These are phyloP conservation scores for Gerris lacustris DNA, from an alignment of 2,888 invertebrate species.

Conservation along the genomic window DNA sequence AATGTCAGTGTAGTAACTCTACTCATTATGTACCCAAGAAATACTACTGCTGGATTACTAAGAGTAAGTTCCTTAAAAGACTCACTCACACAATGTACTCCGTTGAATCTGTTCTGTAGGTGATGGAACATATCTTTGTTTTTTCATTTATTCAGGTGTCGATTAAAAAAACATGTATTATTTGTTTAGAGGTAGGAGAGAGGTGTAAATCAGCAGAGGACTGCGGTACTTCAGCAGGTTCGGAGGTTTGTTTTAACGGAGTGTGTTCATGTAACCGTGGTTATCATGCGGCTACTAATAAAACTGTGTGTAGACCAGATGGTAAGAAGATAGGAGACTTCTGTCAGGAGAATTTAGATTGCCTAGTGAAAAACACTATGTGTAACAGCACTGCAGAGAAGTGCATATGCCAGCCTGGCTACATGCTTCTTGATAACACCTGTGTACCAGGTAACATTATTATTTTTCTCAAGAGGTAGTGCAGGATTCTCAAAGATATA, in stretches of 20 bases:
- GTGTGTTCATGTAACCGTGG: slow-evolving; percentile 19
- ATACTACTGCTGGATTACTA: slow-evolving; percentile 35
- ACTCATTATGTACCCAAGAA: slow-evolving; percentile 31
- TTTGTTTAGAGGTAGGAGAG: neutral
- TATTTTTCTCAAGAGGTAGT: neutral
- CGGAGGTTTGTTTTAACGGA: neutral
- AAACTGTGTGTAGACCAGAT: slow-evolving; percentile 17
- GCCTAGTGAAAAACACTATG: slow-evolving; percentile 19
- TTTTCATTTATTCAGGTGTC: too few species aligned
- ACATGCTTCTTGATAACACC: slow-evolving; percentile 9
- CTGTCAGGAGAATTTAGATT: slow-evolving; percentile 23
- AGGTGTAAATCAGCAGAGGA: neutral
- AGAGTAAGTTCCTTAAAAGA: slow-evolving; percentile 17
- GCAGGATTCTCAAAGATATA: too few species aligned
- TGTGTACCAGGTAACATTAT: slow-evolving; percentile 20
- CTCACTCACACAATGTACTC: too few species aligned
- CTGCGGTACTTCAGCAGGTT: neutral
- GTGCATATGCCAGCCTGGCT: slow-evolving; percentile 22
- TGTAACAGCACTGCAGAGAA: slow-evolving; percentile 15
- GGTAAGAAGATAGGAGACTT: slow-evolving; percentile 9
- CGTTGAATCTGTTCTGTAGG: too few species aligned
- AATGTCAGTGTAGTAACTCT: slow-evolving; percentile 32
- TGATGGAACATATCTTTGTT: too few species aligned
- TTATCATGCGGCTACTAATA: slow-evolving; percentile 18
- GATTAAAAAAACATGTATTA: too few species aligned